Evolutionary conservation across 2,888 invertebrate species (phyloP), one percentile per base, ranked within the genome.

Genomic region (Blastobasis lacticolella): DNA sequence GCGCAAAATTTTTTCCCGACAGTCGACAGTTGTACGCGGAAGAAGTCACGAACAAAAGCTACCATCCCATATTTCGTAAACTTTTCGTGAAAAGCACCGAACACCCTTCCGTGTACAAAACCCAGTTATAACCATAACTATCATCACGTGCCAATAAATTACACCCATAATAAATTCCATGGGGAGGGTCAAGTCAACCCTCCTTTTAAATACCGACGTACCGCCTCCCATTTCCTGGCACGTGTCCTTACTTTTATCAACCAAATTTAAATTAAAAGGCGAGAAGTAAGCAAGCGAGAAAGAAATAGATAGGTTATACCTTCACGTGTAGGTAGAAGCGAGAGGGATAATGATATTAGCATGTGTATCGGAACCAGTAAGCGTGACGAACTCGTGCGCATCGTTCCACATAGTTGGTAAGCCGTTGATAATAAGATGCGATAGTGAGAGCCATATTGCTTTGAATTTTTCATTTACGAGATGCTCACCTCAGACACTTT

Each of bases 311-410:
- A 4, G n/a, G 10, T 23, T 6, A 45, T 46, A 37, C 23, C 23
- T 3, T 23, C 23, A 23, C 2, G 23, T 23, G 23, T 1, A 23
- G 23, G 23, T 23, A 23, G 23, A 52, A 53, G 52, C 9, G 49
- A 52, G 51, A 57, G 10, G 61, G 56, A 23, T 23, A 46, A 54
- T 51, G 56, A 67, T 58, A 50, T 50, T 50, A 66, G 60, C 73
- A 71, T 75, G 72, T 67, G 63, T 71, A 67, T 69, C 66, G 62
- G 61, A 73, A 62, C 66, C 73, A 71, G 58, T 60, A 52, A 59
- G 74, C 71, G 78, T 75, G 71, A 77, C 77, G 60, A 56, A 57
- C 61, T 74, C 73, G 74, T 78, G 77, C 75, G 77, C 77, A 66
- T 63, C 68, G 64, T 65, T 64, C 61, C 64, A 59, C 63, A 60